These are phyloP conservation scores for Miichthys miiuy DNA, from an alignment of 2,797 vertebrate species.

Conservation along the genomic window DNA sequence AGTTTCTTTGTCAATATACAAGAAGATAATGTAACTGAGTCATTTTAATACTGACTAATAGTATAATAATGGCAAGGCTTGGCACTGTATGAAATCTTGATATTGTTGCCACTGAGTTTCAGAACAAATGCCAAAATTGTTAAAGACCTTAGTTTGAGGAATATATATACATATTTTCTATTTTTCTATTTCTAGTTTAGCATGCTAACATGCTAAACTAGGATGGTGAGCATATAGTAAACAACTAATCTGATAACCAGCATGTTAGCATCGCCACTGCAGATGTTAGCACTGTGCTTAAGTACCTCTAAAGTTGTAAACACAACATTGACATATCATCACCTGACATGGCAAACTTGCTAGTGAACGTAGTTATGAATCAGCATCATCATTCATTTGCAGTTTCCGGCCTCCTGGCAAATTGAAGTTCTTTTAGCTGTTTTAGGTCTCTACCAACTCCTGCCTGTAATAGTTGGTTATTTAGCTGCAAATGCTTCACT, in stretches of 20 bases:
- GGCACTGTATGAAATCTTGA: not conserved
- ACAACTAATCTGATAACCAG: too few relatives aligned
- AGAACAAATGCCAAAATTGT: not conserved
- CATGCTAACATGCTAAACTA: too few relatives aligned
- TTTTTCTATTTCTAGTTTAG: too few relatives aligned
- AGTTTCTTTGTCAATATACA: not conserved
- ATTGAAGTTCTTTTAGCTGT: too few relatives aligned
- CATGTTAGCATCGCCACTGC: too few relatives aligned
- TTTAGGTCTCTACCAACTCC: not conserved
- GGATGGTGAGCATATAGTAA: too few relatives aligned
- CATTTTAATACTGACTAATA: not conserved
- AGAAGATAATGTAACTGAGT: not conserved
- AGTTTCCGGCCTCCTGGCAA: too few relatives aligned
- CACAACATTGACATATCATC: too few relatives aligned
- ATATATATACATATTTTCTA: not conserved
- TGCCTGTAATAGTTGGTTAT: not conserved
- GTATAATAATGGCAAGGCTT: not conserved
- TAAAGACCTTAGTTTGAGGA: not conserved
- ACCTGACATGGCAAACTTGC: too few relatives aligned
- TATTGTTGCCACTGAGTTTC: not conserved
- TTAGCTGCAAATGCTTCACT: not conserved
- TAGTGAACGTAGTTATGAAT: too few relatives aligned
- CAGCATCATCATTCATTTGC: not conserved
- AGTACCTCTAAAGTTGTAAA: too few relatives aligned
- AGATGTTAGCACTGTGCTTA: too few relatives aligned